Evolutionary conservation across 1,140 invertebrate species (phyloP), one percentile per base, ranked within the genome.

Genomic region (Helicoverpa armigera): DNA sequence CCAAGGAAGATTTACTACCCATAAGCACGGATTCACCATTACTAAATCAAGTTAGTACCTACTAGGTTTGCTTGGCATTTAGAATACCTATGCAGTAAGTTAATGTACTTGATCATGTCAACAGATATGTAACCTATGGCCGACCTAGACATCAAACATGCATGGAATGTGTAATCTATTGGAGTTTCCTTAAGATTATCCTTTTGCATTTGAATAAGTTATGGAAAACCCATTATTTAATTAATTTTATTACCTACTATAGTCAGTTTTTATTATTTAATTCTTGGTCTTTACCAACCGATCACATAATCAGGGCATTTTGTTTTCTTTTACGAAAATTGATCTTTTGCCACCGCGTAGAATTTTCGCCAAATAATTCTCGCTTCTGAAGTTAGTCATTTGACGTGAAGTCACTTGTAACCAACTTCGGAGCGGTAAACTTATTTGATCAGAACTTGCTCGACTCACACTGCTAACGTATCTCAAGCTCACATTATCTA

Each of bases 71-170:
- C 14, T 23, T 58, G 56, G 16, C 18, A 58, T 58, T 58, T 23
- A 58, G 18, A 10, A 23, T 23, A 58, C 35, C 3, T 3, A n/a
- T 56, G 5, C 16, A 13, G 2, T 18, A 3, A 16, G n/a, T 4
- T 56, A 16, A 56, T 58, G 56, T 58, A 58, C 56, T 58, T 58
- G 56, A 2, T 58, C 56, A 10, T 23, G 56, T 58, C 16, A 58
- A 58, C 56, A 23, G 56, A 58, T 18, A 58, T 4, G 16, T 58
- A 23, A 58, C 56, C 56, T 23, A 58, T 58, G 16, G 16, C 56
- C 56, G 56, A 58, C 11, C 35, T 35, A 35, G 35, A 35, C 56
- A 10, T 10, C 23, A 23, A 58, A 58, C 56, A 58, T 58, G 56
- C 23, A 7, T 58, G 11, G 56, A 58, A 58, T 58, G 16, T 58